Conservation (phyloP, 2,113 vertebrate species). For the Anthoscopus minutus region DNA sequence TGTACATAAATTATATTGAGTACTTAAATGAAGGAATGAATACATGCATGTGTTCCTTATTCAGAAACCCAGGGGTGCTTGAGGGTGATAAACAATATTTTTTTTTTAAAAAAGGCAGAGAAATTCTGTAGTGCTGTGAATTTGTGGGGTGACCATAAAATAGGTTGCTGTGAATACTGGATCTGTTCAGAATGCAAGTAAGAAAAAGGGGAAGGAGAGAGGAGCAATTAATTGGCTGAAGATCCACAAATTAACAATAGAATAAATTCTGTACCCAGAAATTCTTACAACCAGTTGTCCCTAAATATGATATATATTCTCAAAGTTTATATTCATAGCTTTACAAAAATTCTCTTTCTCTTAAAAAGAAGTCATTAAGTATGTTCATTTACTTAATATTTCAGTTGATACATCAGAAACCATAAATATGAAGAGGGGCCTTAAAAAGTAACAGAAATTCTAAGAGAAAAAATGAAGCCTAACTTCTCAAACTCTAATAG, state of each 20-base stretch:
- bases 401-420: neutral
- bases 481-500: neutral
- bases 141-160: neutral
- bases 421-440: neutral
- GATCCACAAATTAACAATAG: neutral
- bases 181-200: neutral
- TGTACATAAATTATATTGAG: neutral
- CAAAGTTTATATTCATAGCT: neutral
- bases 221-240: neutral
- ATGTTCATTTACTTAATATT: neutral
- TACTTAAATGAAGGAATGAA: neutral
- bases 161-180: neutral
- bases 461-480: neutral
- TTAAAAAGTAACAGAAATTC: neutral
- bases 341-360: neutral
- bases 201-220: neutral
- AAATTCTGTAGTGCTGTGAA: accelerated
- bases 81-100: neutral
- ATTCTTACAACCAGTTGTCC: neutral
- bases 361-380: neutral
- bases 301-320: neutral
- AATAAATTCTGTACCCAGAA: neutral
- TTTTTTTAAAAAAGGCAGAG: neutral
- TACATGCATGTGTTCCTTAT: neutral
- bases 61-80: neutral